Conservation (phyloP, 2,888 invertebrate genomes). For the Ophion ellenae region DNA sequence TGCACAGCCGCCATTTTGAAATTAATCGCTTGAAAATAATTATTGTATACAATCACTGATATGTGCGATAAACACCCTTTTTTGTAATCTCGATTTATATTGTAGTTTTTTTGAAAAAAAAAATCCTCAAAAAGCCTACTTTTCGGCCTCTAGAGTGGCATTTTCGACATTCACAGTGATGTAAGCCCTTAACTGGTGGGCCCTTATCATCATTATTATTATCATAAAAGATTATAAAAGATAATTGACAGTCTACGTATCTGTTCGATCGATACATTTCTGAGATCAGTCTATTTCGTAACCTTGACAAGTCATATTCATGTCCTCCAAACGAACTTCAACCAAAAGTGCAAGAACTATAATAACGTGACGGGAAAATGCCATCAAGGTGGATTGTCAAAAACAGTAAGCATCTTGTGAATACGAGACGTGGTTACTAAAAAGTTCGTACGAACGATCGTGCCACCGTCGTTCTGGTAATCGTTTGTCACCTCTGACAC, state of each 20-base stretch:
- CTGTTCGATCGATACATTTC: neutral
- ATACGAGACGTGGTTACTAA: neutral
- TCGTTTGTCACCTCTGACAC: constrained; percentile 31
- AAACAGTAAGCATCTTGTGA: neutral
- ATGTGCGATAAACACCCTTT: no score
- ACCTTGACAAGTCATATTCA: constrained; percentile 19
- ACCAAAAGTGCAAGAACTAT: neutral
- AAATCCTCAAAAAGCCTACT: no score
- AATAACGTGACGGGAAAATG: neutral
- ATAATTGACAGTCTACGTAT: constrained; percentile 33
- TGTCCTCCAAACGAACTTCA: neutral
- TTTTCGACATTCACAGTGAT: no score
- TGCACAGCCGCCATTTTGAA: no score
- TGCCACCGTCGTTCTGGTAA: constrained; percentile 11
- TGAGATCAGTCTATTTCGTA: constrained; percentile 27
- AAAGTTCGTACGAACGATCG: constrained; percentile 23
- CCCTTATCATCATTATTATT: neutral
- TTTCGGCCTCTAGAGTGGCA: no score
- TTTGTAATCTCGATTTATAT: no score
- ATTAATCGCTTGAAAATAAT: no score
- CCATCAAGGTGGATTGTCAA: neutral
- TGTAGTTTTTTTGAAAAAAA: no score
- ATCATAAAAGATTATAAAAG: neutral
- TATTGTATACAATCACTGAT: no score
- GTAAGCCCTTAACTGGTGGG: no score